phyloP scores from a whole-genome alignment of 1,140 invertebrate species.

The Drosophila punjabiensis region DNA sequence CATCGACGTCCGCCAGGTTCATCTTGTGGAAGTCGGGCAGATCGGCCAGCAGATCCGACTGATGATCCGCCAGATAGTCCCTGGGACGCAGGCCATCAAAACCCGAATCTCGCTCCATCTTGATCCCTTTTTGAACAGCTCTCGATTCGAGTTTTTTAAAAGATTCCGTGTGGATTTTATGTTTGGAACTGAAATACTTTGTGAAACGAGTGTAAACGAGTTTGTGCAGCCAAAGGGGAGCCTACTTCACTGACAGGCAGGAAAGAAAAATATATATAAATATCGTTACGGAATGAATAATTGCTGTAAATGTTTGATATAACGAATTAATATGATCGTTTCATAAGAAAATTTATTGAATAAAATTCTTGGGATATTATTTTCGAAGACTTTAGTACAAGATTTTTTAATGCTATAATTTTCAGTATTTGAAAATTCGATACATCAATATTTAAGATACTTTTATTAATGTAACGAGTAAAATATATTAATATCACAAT shows the following conservation, averaged over 20 bases:
- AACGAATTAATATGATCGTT: too few relatives aligned
- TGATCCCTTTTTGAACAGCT: not conserved
- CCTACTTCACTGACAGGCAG: not conserved
- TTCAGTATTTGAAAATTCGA: too few relatives aligned
- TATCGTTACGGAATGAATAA: too few relatives aligned
- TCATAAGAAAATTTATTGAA: too few relatives aligned
- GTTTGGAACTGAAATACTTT: not conserved
- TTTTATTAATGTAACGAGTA: too few relatives aligned
- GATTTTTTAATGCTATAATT: too few relatives aligned
- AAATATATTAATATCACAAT: too few relatives aligned
- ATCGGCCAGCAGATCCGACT: slow-evolving; percentile 1
- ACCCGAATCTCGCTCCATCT: not conserved
- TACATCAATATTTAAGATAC: too few relatives aligned
- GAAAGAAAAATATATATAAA: not conserved
- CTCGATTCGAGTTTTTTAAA: not conserved
- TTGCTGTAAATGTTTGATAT: not conserved
- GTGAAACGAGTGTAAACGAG: not conserved
- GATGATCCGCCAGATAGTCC: not conserved
- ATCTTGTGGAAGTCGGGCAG: slow-evolving; percentile 33
- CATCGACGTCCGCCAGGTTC: slow-evolving; percentile 46
- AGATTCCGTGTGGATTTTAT: not conserved
- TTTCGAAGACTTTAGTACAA: too few relatives aligned
- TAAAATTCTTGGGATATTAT: too few relatives aligned
- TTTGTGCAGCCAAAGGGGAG: too few relatives aligned
- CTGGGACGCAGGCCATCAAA: fast-evolving